Conservation (phyloP, 2,888 invertebrate genomes). For the Stenodera caucasica region DNA sequence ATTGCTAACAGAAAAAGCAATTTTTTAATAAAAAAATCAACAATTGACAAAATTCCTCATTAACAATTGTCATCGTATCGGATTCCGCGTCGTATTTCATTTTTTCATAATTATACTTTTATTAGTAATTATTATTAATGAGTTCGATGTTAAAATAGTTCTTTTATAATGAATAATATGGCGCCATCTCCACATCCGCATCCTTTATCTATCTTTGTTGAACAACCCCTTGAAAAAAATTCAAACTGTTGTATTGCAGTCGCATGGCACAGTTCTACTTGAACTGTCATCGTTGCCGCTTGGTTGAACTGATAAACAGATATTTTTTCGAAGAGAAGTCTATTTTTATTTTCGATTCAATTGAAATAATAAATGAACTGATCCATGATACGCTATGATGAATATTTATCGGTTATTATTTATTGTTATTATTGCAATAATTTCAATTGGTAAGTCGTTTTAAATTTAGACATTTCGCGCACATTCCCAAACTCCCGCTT, state of each 20-base stretch:
- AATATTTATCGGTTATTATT: conserved; percentile 14
- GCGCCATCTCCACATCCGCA: conserved; percentile 25
- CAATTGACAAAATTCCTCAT: too few relatives aligned
- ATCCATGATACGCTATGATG: conserved; percentile 27
- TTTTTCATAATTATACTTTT: too few relatives aligned
- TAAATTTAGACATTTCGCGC: background rate
- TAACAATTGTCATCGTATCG: too few relatives aligned
- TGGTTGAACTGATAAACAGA: background rate
- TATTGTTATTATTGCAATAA: background rate
- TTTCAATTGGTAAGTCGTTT: background rate
- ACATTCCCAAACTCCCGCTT: background rate
- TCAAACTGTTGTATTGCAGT: conserved; percentile 28
- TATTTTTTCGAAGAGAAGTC: background rate
- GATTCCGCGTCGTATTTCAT: too few relatives aligned
- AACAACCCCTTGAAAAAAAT: conserved; percentile 19
- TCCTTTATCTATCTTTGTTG: conserved; percentile 23
- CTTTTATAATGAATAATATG: background rate
- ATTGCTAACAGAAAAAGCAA: background rate
- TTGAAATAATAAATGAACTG: background rate
- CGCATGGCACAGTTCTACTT: conserved; percentile 32
- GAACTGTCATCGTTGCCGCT: conserved; percentile 22
- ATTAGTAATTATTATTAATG: too few relatives aligned
- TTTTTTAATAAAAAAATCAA: background rate
- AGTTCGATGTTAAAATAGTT: background rate
- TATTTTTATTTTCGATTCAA: background rate